Conservation (phyloP, 2,797 vertebrate genomes). For the Taenioides sp. region DNA sequence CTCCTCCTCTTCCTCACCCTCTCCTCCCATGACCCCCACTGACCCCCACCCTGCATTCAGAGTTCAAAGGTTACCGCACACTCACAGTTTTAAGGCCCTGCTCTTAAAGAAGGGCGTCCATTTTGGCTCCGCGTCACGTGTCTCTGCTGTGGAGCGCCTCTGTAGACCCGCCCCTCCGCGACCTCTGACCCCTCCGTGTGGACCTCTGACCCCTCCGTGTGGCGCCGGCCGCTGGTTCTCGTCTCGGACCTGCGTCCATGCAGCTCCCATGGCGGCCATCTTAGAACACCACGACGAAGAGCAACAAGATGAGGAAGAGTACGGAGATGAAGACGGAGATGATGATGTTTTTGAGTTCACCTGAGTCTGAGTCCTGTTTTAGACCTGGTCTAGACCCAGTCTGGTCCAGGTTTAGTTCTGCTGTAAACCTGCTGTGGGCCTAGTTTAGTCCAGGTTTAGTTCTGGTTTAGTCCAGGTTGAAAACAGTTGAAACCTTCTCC, state of each 20-base stretch:
- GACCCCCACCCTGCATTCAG: conserved; percentile 50
- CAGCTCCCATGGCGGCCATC: background rate
- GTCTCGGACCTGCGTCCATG: background rate
- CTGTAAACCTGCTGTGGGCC: too few species aligned
- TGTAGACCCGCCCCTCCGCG: conserved; percentile 63
- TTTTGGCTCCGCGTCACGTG: conserved; percentile 79
- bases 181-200: background rate
- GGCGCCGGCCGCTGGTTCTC: background rate
- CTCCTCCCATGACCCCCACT: conserved; percentile 77
- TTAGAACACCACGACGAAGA: background rate
- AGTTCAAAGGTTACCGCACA: conserved; percentile 65
- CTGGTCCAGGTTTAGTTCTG: background rate
- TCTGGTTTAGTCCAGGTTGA: too few species aligned
- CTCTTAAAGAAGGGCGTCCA: conserved; percentile 89
- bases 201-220: background rate
- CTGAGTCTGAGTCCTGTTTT: background rate
- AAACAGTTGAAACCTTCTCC: too few species aligned
- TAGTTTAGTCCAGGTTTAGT: background rate
- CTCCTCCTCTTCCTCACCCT: conserved; percentile 55
- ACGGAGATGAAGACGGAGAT: background rate
- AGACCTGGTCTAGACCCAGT: background rate
- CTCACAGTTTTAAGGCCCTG: conserved; percentile 92
- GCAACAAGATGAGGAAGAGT: background rate
- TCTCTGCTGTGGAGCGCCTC: conserved; percentile 90
- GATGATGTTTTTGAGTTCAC: background rate